Conservation (phyloP, 2,888 invertebrate genomes). For the Noctua janthina region DNA sequence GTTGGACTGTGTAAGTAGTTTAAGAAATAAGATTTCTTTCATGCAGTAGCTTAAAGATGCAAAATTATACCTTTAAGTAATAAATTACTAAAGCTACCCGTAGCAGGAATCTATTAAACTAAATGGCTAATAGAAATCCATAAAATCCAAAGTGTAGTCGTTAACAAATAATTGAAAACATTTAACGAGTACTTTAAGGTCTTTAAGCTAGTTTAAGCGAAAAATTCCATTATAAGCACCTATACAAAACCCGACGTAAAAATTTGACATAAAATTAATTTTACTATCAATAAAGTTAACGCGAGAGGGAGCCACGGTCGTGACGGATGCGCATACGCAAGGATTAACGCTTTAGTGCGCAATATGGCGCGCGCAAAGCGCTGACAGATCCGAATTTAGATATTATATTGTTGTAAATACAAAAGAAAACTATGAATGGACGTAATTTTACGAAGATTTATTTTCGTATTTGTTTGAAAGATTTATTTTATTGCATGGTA, state of each 20-base stretch:
- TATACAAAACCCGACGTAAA: constrained; percentile 36
- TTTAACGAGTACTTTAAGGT: constrained; percentile 29
- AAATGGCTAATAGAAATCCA: constrained; percentile 21
- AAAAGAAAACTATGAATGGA: constrained; percentile 37
- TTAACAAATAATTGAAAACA: constrained; percentile 50
- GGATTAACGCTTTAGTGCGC: constrained; percentile 75
- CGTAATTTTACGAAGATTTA: constrained; percentile 17
- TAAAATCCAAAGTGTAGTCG: constrained; percentile 17
- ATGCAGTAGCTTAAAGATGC: constrained; percentile 1
- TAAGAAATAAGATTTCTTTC: neutral
- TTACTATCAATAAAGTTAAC: constrained; percentile 69
- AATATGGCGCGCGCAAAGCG: constrained; percentile 71
- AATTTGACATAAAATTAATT: constrained; percentile 62
- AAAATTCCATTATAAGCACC: constrained; percentile 42
- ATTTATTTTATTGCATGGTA: constrained; percentile 35
- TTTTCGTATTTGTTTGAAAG: constrained; percentile 13
- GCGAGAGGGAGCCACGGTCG: constrained; percentile 71
- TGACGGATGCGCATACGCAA: constrained; percentile 72
- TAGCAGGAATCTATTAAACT: constrained; percentile 23
- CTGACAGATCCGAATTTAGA: constrained; percentile 73
- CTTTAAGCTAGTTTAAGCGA: constrained; percentile 18
- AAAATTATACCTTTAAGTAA: constrained; percentile 13
- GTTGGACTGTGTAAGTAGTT: too few relatives aligned
- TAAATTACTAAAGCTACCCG: constrained; percentile 13
- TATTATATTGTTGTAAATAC: constrained; percentile 56